phyloP scores from a whole-genome alignment of 2,888 invertebrate species.

The Drosophila subquinaria region DNA sequence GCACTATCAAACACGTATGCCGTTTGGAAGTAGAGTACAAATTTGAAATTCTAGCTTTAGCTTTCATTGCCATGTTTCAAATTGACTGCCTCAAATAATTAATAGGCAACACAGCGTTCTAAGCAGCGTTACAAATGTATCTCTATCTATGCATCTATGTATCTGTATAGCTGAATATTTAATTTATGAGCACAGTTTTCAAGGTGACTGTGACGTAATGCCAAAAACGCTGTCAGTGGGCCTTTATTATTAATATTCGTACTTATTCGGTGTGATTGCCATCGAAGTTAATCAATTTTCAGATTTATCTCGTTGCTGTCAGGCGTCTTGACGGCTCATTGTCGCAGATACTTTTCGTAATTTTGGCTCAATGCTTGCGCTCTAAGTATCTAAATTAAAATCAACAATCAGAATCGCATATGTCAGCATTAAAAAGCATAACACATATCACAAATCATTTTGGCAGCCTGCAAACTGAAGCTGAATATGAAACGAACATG shows the following conservation, averaged over 20 bases:
- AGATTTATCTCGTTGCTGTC: conserved; percentile 56
- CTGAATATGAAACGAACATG: conserved; percentile 31
- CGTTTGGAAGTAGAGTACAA: conserved; percentile 14
- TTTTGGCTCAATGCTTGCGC: conserved; percentile 17
- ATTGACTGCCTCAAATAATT: conserved; percentile 56
- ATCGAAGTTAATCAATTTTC: conserved; percentile 53
- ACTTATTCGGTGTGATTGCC: conserved; percentile 24
- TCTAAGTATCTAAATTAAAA: conserved; percentile 25
- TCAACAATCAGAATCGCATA: conserved; percentile 54
- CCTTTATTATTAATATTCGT: conserved; percentile 11
- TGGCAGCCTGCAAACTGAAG: conserved; percentile 32
- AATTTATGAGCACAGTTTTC: conserved; percentile 54
- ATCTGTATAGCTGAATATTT: conserved; percentile 33
- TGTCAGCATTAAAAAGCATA: conserved; percentile 65
- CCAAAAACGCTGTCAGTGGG: conserved; percentile 7
- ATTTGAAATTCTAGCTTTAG: conserved; percentile 15
- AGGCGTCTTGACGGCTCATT: conserved; percentile 29
- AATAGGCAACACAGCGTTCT: conserved; percentile 47
- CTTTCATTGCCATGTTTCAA: conserved; percentile 55
- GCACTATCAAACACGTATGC: neutral
- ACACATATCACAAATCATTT: conserved; percentile 51
- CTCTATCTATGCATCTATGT: conserved; percentile 28
- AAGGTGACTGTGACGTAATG: conserved; percentile 66
- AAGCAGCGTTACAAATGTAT: conserved; percentile 53
- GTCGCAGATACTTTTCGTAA: conserved; percentile 30